Evolutionary conservation across 1,140 invertebrate species (phyloP), one percentile per base, ranked within the genome.

Genomic region (Euwallacea similis): DNA sequence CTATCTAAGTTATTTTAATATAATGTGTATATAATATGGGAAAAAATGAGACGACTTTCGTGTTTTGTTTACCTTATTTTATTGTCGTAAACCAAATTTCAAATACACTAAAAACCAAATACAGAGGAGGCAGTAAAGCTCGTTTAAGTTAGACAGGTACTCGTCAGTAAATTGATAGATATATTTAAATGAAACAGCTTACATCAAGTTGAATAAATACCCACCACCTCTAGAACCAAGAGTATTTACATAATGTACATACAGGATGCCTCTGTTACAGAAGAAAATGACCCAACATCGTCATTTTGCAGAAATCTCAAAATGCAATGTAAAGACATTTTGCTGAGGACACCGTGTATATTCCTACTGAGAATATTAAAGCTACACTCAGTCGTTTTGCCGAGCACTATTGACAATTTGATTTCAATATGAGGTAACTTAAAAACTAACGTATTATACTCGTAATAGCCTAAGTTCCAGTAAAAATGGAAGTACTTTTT

Each of bases 401-500:
- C 10, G 8, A 58, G 7, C 8, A 16, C 16, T 11, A 13, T 58
- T 16, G 8, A 58, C 9, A 50, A 50, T 50, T 50, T 50, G 46
- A 11, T 50, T 50, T 50, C 2, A 50, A 13, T 11, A 50, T 11
- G 13, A 16, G 66, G 66, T 59, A 59, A 59, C 66, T 59, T 58
- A 67, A 59, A 43, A n/a, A 15, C 43, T 64, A 61, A 42, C 10
- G 7, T 61, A 44, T 61, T 13, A 21, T 42, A 10, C 16, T 50
- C 16, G 50, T 7, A 64, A 16, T 42, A 50, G 50, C 43, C 53
- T 55, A 69, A 42, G 42, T 66, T 72, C 70, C 70, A 72, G 46
- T 66, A 66, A 72, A 72, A 72, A 61, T 72, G 70, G 70, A 72
- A 72, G 21, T 72, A 72, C 71, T 67, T 64, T 33, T 61, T 41